Evolutionary conservation across 2,888 invertebrate genomes (phyloP).

Genomic region (Ypsolopha scabrella): DNA sequence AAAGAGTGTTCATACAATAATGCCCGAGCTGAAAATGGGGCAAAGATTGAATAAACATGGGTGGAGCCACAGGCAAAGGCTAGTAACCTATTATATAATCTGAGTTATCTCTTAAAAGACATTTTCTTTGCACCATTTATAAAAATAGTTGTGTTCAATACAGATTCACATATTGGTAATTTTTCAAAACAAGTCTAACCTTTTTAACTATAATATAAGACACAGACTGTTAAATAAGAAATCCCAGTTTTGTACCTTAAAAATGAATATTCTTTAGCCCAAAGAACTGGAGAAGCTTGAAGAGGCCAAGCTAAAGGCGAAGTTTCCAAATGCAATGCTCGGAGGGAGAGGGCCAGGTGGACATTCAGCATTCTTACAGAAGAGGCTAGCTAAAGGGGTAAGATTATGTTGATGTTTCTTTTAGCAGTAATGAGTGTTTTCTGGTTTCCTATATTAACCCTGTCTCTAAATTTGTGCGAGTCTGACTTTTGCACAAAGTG

Average conservation of each 20-base stretch:
- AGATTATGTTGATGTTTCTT: conserved; percentile 26
- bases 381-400: conserved; percentile 94
- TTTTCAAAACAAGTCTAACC: too few relatives aligned
- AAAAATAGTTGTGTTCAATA: not conserved
- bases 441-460: not conserved
- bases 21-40: too few relatives aligned
- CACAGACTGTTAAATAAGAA: not conserved
- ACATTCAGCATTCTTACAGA: conserved; percentile 93
- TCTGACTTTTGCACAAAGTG: too few relatives aligned
- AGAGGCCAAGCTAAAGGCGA: conserved; percentile 93
- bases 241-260: not conserved
- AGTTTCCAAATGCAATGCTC: conserved; percentile 82
- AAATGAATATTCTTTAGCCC: conserved; percentile 30
- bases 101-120: too few relatives aligned
- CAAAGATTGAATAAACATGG: too few relatives aligned
- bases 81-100: too few relatives aligned
- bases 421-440: conserved; percentile 1
- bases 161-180: too few relatives aligned
- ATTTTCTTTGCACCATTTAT: not conserved
- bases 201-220: not conserved
- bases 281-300: conserved; percentile 89
- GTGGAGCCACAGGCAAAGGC: too few relatives aligned
- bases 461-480: too few relatives aligned
- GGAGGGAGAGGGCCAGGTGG: conserved; percentile 78
- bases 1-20: too few relatives aligned